Conservation (phyloP, 1,140 invertebrate species). For the Papilio aristodemus region DNA sequence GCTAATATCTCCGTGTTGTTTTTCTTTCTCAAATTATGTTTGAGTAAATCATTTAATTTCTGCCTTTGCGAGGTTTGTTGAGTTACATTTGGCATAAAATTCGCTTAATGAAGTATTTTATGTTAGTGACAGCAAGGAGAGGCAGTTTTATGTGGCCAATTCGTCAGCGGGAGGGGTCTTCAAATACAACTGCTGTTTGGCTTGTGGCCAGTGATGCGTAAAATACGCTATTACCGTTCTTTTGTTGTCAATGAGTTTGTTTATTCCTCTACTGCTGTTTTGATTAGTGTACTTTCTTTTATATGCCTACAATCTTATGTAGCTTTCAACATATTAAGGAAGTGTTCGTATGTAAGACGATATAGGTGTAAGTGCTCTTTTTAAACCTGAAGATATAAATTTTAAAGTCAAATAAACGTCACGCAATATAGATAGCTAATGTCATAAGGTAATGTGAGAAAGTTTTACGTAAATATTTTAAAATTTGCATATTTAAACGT, state of each 20-base stretch:
- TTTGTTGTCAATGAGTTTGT: conserved; percentile 54
- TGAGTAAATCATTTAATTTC: conserved; percentile 1
- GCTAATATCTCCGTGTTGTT: not conserved
- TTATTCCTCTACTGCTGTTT: conserved; percentile 44
- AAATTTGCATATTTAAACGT: no score
- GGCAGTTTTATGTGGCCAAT: conserved; percentile 49
- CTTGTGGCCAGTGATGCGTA: conserved; percentile 57
- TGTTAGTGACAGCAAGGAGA: conserved; percentile 44
- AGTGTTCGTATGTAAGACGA: no score
- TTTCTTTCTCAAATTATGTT: not conserved
- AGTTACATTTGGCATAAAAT: conserved; percentile 43
- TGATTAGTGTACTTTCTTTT: conserved; percentile 32
- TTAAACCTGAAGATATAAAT: no score
- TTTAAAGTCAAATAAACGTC: no score
- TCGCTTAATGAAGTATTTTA: conserved; percentile 48
- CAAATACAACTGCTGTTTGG: conserved; percentile 56
- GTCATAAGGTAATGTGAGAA: no score
- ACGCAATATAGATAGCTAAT: no score
- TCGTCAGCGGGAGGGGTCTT: conserved; percentile 41
- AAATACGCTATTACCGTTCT: conserved; percentile 67
- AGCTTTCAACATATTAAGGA: not conserved
- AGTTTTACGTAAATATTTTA: no score
- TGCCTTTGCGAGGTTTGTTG: not conserved
- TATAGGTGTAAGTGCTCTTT: no score
- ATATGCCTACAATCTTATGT: not conserved